Conservation (phyloP, 37 sponge, comb jelly and placozoan genomes). For the Bolinopsis microptera region DNA sequence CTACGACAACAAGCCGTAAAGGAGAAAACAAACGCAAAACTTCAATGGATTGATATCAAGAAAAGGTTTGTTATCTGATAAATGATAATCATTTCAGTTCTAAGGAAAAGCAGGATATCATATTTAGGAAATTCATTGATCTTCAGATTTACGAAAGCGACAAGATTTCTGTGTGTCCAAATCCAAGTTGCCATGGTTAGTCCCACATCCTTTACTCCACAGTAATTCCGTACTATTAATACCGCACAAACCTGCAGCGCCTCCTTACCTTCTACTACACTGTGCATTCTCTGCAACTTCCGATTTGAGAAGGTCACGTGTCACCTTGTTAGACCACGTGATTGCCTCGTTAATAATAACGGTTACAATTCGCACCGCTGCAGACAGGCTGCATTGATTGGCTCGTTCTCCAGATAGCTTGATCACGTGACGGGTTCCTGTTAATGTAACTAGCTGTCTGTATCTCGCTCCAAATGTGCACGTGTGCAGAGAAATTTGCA, state of each 20-base stretch:
- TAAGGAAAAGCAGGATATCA: too few species aligned
- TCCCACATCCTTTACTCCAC: too few species aligned
- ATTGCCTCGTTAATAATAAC: neutral
- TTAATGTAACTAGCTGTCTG: neutral
- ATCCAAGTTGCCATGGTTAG: too few species aligned
- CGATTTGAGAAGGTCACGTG: neutral
- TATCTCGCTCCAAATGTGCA: neutral
- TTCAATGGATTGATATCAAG: slow-evolving; percentile 50
- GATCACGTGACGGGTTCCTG: neutral
- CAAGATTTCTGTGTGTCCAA: too few species aligned
- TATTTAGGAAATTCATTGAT: too few species aligned
- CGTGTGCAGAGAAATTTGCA: neutral
- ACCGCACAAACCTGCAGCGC: neutral
- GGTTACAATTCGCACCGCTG: neutral
- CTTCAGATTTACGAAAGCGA: too few species aligned
- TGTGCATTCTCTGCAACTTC: neutral
- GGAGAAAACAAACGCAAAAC: slow-evolving; percentile 51
- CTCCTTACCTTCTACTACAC: neutral
- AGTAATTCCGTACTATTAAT: too few species aligned
- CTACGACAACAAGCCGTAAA: slow-evolving; percentile 29
- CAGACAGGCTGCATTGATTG: neutral
- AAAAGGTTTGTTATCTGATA: neutral
- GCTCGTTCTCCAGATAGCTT: neutral
- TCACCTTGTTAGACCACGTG: neutral
- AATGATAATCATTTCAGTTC: too few species aligned